Conservation (phyloP, 2,888 invertebrate species). For the Nomada flava region DNA sequence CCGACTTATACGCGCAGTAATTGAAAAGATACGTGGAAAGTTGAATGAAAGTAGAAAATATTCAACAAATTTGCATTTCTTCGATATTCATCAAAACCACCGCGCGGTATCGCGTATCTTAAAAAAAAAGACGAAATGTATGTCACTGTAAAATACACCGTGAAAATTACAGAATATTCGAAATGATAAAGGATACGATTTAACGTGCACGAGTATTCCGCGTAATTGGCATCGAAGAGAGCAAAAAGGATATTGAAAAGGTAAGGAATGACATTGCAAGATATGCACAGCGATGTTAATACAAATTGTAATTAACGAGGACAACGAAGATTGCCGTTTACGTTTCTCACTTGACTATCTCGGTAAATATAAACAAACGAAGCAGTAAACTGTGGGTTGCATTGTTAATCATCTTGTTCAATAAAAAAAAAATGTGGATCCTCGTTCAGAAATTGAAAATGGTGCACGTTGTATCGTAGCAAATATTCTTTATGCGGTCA, state of each 20-base stretch:
- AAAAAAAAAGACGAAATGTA: background rate
- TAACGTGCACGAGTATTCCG: too few species aligned
- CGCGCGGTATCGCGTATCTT: background rate
- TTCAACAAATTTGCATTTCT: background rate
- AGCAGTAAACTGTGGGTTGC: too few species aligned
- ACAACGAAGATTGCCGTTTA: too few species aligned
- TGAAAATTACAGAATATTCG: background rate
- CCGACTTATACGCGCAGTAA: background rate
- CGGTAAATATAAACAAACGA: too few species aligned
- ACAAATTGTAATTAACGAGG: too few species aligned
- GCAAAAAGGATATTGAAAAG: background rate
- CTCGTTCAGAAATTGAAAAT: background rate
- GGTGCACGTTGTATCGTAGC: background rate
- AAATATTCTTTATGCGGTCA: conserved; percentile 1
- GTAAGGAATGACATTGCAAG: background rate
- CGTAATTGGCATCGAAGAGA: too few species aligned
- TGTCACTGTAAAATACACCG: background rate
- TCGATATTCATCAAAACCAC: background rate
- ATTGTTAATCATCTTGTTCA: too few species aligned
- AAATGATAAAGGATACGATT: background rate
- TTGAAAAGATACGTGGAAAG: background rate
- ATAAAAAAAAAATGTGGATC: too few species aligned
- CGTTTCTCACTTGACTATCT: too few species aligned
- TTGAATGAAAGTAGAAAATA: background rate
- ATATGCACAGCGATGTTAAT: background rate